Evolutionary conservation across 1,140 invertebrate species (phyloP), one percentile per base, ranked within the genome.

Genomic region (Hydropsyche tenuis): DNA sequence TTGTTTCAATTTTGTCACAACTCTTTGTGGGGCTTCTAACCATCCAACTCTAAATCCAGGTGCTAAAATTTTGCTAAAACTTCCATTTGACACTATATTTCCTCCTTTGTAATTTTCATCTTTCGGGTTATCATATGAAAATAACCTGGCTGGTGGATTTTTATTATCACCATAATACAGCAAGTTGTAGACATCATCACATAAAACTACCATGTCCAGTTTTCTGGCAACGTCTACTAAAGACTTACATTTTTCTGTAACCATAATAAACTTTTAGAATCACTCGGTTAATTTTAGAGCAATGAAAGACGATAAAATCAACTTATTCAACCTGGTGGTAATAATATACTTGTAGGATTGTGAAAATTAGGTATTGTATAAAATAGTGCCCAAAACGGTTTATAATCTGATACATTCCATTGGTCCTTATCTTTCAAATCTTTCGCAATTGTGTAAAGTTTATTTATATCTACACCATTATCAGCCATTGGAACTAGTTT

Each of bases 121-220:
- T 4, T 78, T 75, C 12, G 80, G 76, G 37, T 82, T 75, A 77
- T 90, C 89, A 74, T 87, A 90, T 37, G 84, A 82, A 53, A 88
- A 83, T 0, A 91, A 79, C 72, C 89, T 82, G 42, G 82, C 82
- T 12, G 88, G 87, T 22, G 83, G 81, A n/a, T 27, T 51, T 14
- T 75, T 78, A 2, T 77, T 77, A 60, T 83, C 75, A 48, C 81
- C 84, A 78, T 89, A 91, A 78, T 87, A 80, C 0, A 91, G 80
- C 12, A 91, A 82, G 79, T 90, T 91, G 60, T 92, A 91, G 11
- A 91, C 88, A 81, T 91, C 90, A 77, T 91, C 90, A 75, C 88
- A 88, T 0, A 87, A 78, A 12, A 91, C 80, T 1, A 88, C 76
- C 12, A 91, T 79, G n/a, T 88, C 84, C 77, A 86, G 83, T 64